phyloP scores from a whole-genome alignment of 2,888 invertebrate species.

The Apamea sordens region DNA sequence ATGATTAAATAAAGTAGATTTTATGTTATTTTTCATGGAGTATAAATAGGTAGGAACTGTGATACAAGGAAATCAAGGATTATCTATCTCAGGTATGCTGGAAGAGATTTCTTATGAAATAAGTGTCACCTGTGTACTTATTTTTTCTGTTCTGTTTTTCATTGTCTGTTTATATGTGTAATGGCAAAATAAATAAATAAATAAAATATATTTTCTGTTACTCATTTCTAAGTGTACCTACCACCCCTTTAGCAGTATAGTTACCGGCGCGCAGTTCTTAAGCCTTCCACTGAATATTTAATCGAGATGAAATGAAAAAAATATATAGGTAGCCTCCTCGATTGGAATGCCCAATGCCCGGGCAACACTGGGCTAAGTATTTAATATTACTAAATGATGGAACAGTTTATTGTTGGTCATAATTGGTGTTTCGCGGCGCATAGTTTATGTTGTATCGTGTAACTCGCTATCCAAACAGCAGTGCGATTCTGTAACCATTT shows the following conservation, averaged over 20 bases:
- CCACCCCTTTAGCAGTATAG: constrained; percentile 48
- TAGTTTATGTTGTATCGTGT: constrained; percentile 20
- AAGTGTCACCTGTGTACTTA: no score
- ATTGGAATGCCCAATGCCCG: not conserved
- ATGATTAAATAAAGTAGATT: not conserved
- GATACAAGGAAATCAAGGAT: not conserved
- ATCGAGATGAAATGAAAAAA: constrained; percentile 73
- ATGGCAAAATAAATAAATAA: no score
- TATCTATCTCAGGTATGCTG: no score
- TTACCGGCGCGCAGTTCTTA: constrained; percentile 66
- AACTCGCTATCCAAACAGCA: constrained; percentile 18
- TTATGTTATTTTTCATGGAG: not conserved
- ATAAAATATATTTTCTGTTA: not conserved
- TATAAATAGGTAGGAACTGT: no score
- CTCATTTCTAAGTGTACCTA: constrained; percentile 48
- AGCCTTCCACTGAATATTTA: constrained; percentile 69
- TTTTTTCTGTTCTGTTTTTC: no score
- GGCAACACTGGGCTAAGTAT: constrained; percentile 38
- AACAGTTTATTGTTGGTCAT: constrained; percentile 38
- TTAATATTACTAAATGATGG: constrained; percentile 34
- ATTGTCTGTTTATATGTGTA: no score
- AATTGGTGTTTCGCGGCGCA: constrained; percentile 29
- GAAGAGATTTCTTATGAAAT: no score
- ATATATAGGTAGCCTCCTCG: constrained; percentile 55
- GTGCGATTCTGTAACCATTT: no score